Base-by-base conservation (phyloP, 23 tunicate species). In the Ciona savignyi region DNA sequence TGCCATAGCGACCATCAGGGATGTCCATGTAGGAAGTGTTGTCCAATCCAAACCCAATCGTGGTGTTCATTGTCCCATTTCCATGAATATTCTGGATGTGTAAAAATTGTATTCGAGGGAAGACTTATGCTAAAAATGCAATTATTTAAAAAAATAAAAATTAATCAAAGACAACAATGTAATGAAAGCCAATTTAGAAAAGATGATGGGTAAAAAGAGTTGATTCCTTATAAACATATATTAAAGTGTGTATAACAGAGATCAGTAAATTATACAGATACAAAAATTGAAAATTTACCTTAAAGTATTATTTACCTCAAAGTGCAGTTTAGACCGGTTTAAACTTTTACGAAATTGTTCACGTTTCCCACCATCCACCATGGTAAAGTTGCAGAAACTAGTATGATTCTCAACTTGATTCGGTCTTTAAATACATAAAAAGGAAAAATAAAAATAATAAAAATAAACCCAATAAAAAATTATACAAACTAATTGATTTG, bases 11-110 rank as follows among this genome's bases (percentile, higher is more conserved):
- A 69, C 72, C 81, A 70, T 75, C 66, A 67, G 89, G 70, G 60
- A 83, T 83, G 31, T 81, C 75, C 77, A 91, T 23, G 64, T 84
- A 91, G 22, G 91, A 91, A 33, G 97, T 91, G 67, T 91, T 78
- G 63, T 91, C 80, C 19, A 91, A 51, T 0, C 80, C 84, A 24
- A 75, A 2, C 23, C 82, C 89, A 64, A 85, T 29, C 22, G 91
- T 85, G 27, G 83, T 85, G 69, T 82, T 74, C 29, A 82, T 65
- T 20, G 87, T 82, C 23, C 49, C 27, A 62, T 82, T 82, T n/a
- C 60, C 26, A 4, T 4, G 75, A 29, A 64, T 33, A 24, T 79
- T 79, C 83, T 79, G 69, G 27, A 6, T 42, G 15, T 42, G 9
- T 42, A 42, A 42, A 6, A 42, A 6, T 42, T 42, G 15, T 6